Evolutionary conservation across 2,113 vertebrate genomes (phyloP).

Genomic region (Cyphomyrus plagiostoma): DNA sequence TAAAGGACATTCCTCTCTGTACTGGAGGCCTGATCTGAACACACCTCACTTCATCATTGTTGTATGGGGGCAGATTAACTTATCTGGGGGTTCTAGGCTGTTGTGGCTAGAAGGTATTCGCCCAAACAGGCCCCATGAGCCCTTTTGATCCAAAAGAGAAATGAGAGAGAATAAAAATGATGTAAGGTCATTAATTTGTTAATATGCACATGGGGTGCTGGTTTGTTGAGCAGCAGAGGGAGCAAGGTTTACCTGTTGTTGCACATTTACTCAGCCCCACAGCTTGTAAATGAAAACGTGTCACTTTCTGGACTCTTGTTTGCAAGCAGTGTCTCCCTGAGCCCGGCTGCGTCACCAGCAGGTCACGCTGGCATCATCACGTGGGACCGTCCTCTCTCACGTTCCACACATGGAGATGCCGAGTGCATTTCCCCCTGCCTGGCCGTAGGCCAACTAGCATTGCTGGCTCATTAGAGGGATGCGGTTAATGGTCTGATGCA

Average conservation of each 20-base stretch:
- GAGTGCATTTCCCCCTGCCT: neutral
- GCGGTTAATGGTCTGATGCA: conserved; percentile 14
- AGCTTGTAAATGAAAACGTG: conserved; percentile 12
- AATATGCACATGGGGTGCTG: neutral
- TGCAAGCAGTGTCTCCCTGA: neutral
- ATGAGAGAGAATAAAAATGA: neutral
- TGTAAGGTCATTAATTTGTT: neutral
- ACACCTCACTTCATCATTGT: neutral
- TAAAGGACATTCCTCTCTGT: neutral
- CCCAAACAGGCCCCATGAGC: neutral
- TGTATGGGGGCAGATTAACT: neutral
- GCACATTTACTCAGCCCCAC: neutral
- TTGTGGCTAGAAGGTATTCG: neutral
- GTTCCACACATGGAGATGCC: neutral
- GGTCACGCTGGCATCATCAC: neutral
- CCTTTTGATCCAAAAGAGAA: neutral
- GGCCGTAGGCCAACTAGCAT: neutral
- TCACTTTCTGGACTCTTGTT: conserved; percentile 2
- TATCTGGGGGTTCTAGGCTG: neutral
- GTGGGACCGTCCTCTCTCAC: neutral
- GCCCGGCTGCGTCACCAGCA: neutral
- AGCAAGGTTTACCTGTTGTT: neutral
- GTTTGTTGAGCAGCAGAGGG: neutral
- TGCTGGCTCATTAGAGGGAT: conserved; percentile 9
- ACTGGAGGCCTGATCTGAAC: neutral